Percentiles rank a stretch among this genome's conserved stretches.
Evolutionary conservation across 2,113 vertebrate species (phyloP).

Genomic region (Vombatus ursinus): DNA sequence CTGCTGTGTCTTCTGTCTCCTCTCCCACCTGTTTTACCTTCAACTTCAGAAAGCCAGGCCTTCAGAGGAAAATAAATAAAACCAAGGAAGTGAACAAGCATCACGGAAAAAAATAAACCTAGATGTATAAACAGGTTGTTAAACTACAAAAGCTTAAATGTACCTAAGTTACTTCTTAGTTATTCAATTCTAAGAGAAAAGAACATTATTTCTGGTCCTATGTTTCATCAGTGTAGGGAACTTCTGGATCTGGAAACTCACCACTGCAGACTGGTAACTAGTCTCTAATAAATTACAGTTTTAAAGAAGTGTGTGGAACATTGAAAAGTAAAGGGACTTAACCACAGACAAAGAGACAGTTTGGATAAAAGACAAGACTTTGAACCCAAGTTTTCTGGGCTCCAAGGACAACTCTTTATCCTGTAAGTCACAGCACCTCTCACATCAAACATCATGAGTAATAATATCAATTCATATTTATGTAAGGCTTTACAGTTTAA

Average conservation of each 20-base stretch:
- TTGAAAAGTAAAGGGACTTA: neutral
- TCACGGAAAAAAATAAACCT: conserved; percentile 27
- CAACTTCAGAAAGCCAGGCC: conserved; percentile 97
- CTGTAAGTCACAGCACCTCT: neutral
- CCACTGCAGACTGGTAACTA: neutral
- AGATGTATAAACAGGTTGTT: conserved; percentile 51
- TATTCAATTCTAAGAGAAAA: conserved; percentile 39
- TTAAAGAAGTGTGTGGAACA: neutral
- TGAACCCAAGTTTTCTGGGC: neutral
- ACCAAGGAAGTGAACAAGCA: conserved; percentile 34
- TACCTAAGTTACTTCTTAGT: conserved; percentile 6
- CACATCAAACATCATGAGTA: neutral
- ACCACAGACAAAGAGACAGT: neutral
- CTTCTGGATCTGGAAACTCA: neutral
- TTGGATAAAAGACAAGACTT: neutral
- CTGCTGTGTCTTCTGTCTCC: conserved; percentile 94
- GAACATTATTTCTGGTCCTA: conserved; percentile 14
- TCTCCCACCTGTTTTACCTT: conserved; percentile 94
- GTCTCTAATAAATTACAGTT: neutral
- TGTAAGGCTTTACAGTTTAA: conserved; percentile 32
- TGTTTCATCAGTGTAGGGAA: neutral
- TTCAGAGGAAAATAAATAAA: conserved; percentile 71
- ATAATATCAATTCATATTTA: conserved; percentile 34
- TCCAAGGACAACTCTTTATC: neutral
- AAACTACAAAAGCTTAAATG: neutral